Percentiles rank a stretch among this genome's conserved stretches.
Evolutionary conservation across 2,797 vertebrate species (phyloP).

Genomic region (Siniperca undulata): DNA sequence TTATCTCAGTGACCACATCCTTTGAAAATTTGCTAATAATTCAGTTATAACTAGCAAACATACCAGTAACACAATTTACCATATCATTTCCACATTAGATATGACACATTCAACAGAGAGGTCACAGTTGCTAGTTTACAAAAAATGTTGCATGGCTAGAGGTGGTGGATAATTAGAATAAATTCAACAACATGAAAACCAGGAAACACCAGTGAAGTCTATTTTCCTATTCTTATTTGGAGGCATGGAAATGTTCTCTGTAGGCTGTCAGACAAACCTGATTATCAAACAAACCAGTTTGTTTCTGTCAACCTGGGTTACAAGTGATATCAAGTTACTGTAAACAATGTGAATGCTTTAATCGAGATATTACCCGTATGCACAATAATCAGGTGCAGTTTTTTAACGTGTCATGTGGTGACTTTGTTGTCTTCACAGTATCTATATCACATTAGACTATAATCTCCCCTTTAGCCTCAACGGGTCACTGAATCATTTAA

Average conservation of each 20-base stretch:
- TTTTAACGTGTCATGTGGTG: constrained; percentile 24
- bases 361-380: constrained; percentile 31
- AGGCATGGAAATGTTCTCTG: constrained; percentile 38
- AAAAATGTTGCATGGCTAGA: neutral
- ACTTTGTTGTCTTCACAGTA: constrained; percentile 35
- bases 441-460: constrained; percentile 58
- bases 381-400: constrained; percentile 33
- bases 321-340: constrained; percentile 33
- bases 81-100: neutral
- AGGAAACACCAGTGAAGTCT: constrained; percentile 23
- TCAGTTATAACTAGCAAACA: neutral
- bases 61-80: neutral
- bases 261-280: constrained; percentile 33
- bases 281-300: constrained; percentile 44
- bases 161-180: constrained; percentile 45
- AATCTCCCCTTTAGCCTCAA: constrained; percentile 50
- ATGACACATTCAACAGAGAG: constrained; percentile 25
- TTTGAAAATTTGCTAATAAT: neutral
- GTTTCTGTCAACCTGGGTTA: constrained; percentile 29
- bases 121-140: neutral
- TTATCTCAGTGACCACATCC: neutral
- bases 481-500: constrained; percentile 66
- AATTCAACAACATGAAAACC: constrained; percentile 45
- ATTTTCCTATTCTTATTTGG: constrained; percentile 21
- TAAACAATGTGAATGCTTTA: constrained; percentile 43